Percentiles rank a stretch among this genome's conserved stretches.
Conservation (phyloP, 2,888 invertebrate species). For the Meiosimyza decipiens region DNA sequence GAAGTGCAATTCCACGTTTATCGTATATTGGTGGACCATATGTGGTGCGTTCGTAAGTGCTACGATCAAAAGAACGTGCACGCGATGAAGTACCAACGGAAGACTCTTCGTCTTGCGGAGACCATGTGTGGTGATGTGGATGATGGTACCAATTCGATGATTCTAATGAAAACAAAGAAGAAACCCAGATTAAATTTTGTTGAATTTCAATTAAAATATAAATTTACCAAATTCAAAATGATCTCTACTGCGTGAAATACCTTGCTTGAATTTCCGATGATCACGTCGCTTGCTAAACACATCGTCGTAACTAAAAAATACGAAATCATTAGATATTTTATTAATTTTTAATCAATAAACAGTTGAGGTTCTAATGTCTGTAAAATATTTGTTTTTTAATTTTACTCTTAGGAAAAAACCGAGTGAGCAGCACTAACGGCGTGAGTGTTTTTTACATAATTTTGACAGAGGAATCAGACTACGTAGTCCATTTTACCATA, state of each 20-base stretch:
- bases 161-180: constrained; percentile 47
- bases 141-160: constrained; percentile 64
- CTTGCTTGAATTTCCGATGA: constrained; percentile 61
- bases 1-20: constrained; percentile 59
- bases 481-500: too few relatives aligned
- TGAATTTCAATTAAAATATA: not conserved
- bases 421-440: too few relatives aligned
- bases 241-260: constrained; percentile 63
- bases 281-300: constrained; percentile 61
- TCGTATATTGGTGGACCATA: constrained; percentile 67
- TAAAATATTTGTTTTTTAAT: too few relatives aligned
- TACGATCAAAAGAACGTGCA: constrained; percentile 63
- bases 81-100: constrained; percentile 58
- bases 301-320: constrained; percentile 61
- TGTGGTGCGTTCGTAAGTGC: constrained; percentile 65
- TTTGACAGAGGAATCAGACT: too few relatives aligned
- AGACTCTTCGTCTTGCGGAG: constrained; percentile 64
- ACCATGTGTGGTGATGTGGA: constrained; percentile 64
- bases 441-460: too few relatives aligned
- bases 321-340: not conserved
- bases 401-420: too few relatives aligned
- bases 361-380: too few relatives aligned
- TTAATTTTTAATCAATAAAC: not conserved
- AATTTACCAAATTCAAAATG: constrained; percentile 64
- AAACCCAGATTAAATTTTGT: not conserved